Conservation (phyloP, 2,113 vertebrate species). For the Uropsilus gracilis region DNA sequence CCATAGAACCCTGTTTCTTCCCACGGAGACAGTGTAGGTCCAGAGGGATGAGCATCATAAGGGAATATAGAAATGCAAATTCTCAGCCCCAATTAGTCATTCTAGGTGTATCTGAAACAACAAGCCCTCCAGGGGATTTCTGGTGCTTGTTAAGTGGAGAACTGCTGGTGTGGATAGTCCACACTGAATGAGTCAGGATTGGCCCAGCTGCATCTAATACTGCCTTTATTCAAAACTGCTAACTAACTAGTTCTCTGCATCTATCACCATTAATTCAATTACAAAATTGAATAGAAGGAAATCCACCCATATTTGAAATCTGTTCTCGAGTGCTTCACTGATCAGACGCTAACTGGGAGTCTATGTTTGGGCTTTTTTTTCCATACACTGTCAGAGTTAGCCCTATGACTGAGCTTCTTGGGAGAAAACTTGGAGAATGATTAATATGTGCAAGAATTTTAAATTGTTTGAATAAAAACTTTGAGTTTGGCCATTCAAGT, state of each 20-base stretch:
- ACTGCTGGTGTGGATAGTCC: background rate
- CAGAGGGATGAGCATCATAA: background rate
- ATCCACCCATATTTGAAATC: constrained; percentile 51
- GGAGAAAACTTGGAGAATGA: constrained; percentile 59
- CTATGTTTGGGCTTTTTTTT: constrained; percentile 27
- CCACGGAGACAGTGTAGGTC: background rate
- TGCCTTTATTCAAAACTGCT: background rate
- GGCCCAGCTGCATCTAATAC: background rate
- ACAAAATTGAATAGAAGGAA: constrained; percentile 69
- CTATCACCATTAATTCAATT: constrained; percentile 55
- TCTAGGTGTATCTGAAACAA: background rate
- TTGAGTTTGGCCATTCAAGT: background rate
- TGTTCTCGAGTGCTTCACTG: background rate
- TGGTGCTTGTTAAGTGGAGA: background rate
- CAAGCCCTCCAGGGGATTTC: background rate
- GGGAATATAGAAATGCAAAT: background rate
- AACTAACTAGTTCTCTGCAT: constrained; percentile 44
- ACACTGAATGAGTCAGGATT: background rate
- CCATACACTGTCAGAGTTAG: constrained; percentile 30
- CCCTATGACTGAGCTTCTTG: constrained; percentile 38
- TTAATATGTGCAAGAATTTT: constrained; percentile 61
- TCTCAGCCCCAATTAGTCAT: background rate
- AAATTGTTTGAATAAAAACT: constrained; percentile 62
- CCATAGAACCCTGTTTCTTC: background rate
- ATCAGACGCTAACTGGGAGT: constrained; percentile 34